Evolutionary conservation across 1,140 invertebrate species (phyloP).

Genomic region (Pectinophora gossypiella): DNA sequence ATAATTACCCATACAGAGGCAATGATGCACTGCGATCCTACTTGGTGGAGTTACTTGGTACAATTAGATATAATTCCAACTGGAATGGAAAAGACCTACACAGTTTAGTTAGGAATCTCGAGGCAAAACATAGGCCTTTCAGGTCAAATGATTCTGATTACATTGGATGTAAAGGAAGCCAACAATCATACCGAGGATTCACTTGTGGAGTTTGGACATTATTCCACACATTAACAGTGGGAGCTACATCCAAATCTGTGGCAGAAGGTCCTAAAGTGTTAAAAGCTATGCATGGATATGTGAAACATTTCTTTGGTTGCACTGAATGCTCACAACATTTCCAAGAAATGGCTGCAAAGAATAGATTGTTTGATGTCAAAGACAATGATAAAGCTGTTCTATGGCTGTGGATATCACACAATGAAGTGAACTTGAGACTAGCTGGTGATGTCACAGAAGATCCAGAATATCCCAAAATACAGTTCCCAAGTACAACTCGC

Average conservation of each 20-base stretch:
- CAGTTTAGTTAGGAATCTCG: slow-evolving; percentile 72
- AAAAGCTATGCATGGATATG: slow-evolving; percentile 89
- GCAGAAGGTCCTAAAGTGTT: slow-evolving; percentile 80
- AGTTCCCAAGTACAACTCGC: slow-evolving; percentile 85
- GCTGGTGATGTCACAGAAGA: slow-evolving; percentile 93
- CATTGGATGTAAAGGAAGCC: slow-evolving; percentile 90
- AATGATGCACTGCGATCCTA: slow-evolving; percentile 77
- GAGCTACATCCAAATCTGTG: slow-evolving; percentile 76
- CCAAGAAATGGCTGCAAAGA: slow-evolving; percentile 82
- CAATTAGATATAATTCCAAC: slow-evolving; percentile 55
- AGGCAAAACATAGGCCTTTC: slow-evolving; percentile 73
- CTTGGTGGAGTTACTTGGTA: slow-evolving; percentile 76
- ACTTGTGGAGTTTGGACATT: slow-evolving; percentile 97
- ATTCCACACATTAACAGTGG: slow-evolving; percentile 95
- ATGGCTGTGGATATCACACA: slow-evolving; percentile 97
- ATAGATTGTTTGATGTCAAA: slow-evolving; percentile 81
- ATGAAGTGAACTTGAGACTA: slow-evolving; percentile 93
- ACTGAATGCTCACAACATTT: slow-evolving; percentile 94
- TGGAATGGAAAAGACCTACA: slow-evolving; percentile 78
- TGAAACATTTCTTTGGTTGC: slow-evolving; percentile 97
- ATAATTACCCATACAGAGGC: slow-evolving; percentile 84
- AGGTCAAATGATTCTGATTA: slow-evolving; percentile 80
- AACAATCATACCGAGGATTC: slow-evolving; percentile 87
- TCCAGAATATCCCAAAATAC: slow-evolving; percentile 91
- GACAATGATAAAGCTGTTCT: slow-evolving; percentile 86